Base-by-base conservation (phyloP, 2,797 vertebrate genomes). In the Melanotaenia nigrans region DNA sequence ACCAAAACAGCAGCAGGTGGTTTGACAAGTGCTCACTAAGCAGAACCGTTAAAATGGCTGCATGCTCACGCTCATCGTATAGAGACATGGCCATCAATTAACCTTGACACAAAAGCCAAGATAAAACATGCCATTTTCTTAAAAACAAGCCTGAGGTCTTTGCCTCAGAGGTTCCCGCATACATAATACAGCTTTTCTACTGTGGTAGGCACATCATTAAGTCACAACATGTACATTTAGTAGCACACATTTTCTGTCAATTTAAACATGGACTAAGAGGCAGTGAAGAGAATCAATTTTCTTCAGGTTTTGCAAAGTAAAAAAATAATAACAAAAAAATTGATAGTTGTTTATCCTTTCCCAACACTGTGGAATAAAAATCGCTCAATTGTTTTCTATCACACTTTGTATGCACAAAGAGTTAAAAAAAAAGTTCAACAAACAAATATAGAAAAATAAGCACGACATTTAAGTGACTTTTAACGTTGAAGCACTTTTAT, bases 31-130 rank as follows among this genome's bases (percentile, higher is more conserved):
- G 13, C 69, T 59, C 69, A 63, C 33, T 54, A 4, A 71, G 40
- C 30, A 2, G n/a, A 49, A 42, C 25, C 65, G 5, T 58, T 76
- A 58, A 40, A 56, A 22, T 5, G 14, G 38, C 51, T 60, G 20
- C 45, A 20, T 14, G 25, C 42, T 61, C n/a, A 63, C 11, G 32
- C 42, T 61, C n/a, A 63, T 71, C 40, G 40, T 11, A 73, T 61
- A 0, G 4, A 70, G 59, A 72, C 71, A 59, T 58, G 64, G 65
- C 69, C 65, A 71, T 81, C 73, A 84, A 73, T 85, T 85, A 87
- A 81, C 75, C 82, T 75, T 51, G 3, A 45, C 45, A 55, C 56
- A 72, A 68, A 75, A 59, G 42, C 24, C 49, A 35, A 13, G 18
- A 69, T 76, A 68, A 81, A 78, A 63, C 51, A 73, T 71, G 47